These are phyloP conservation scores for Laspeyria flexula DNA, from an alignment of 2,888 invertebrate species.

Conservation along the genomic window DNA sequence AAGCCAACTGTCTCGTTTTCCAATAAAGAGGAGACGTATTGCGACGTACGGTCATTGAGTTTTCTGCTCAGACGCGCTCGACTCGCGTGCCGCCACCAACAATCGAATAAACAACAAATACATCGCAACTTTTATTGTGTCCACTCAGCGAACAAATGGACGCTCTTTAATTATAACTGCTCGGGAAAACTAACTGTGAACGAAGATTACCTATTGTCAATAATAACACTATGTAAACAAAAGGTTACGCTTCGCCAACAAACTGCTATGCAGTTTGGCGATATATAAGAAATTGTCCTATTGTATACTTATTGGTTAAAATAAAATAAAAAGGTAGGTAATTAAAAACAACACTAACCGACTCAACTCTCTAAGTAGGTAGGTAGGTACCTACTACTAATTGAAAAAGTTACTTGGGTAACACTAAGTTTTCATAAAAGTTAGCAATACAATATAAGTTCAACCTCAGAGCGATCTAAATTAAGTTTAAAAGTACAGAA, in stretches of 20 bases:
- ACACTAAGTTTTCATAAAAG: conserved; percentile 48
- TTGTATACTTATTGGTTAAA: too few relatives aligned
- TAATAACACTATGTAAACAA: too few relatives aligned
- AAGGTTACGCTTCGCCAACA: too few relatives aligned
- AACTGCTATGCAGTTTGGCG: too few relatives aligned
- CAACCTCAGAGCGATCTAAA: conserved; percentile 53
- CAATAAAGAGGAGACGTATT: conserved; percentile 81
- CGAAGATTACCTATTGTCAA: neutral
- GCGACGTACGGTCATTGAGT: conserved; percentile 75
- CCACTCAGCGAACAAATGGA: conserved; percentile 9
- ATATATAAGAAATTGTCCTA: too few relatives aligned
- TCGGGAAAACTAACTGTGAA: neutral
- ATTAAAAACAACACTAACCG: too few relatives aligned
- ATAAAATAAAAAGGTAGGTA: too few relatives aligned
- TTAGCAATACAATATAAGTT: conserved; percentile 40
- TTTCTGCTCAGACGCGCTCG: conserved; percentile 74
- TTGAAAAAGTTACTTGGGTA: conserved; percentile 26
- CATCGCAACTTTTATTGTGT: conserved; percentile 31
- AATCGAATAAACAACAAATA: conserved; percentile 56
- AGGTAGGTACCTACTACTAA: conserved; percentile 21
- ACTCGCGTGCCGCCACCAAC: conserved; percentile 48
- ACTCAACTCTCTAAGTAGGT: conserved; percentile 12
- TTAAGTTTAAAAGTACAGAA: conserved; percentile 54
- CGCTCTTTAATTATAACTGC: conserved; percentile 22
- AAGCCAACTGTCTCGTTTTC: conserved; percentile 80